Evolutionary conservation across 2,113 vertebrate species (phyloP), one percentile per base, ranked within the genome.

Genomic region (Hiodon tergisus): DNA sequence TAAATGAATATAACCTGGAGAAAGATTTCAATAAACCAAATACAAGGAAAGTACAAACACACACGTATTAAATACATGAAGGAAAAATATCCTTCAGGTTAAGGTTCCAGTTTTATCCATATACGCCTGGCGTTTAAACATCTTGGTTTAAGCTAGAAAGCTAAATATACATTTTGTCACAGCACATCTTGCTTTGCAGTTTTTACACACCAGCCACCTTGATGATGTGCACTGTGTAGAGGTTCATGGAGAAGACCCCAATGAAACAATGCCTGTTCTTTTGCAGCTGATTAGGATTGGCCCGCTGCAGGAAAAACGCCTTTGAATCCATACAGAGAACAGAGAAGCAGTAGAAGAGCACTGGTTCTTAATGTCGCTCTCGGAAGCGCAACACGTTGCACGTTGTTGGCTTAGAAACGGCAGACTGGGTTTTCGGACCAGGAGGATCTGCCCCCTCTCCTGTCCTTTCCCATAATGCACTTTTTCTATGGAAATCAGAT

Each of bases 171-270:
- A 66, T 17, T 69, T 69, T 69, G n/a, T 69, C n/a, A 52, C 55
- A 58, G 14, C 4, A 1, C 16, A 31, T 2, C 11, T 62, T 53
- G 59, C 14, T 54, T 73, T 54, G n/a, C 67, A 55, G 52, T 65
- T 57, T 31, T 50, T 31, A 61, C 14, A 17, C 68, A 54, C 59
- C 16, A 53, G 60, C 10, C n/a, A 46, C 17, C 7, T 51, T 70
- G 74, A 99, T 95, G 72, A 99, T 95, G 81, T 99, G 99, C 61
- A 99, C 90, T 0, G 95, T 94, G 83, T 99, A 99, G 59, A 99
- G 87, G 82, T 99, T 99, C 97, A 99, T 99, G 85, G 96, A 98
- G 88, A 99, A 98, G 2, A 86, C 94, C 1, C 97, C 97, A 0
- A 99, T 99, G 81, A 99, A 31, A 31, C 31, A 31, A 31, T 31